Conservation (phyloP, 1,140 invertebrate species). For the Bradysia coprophila region DNA sequence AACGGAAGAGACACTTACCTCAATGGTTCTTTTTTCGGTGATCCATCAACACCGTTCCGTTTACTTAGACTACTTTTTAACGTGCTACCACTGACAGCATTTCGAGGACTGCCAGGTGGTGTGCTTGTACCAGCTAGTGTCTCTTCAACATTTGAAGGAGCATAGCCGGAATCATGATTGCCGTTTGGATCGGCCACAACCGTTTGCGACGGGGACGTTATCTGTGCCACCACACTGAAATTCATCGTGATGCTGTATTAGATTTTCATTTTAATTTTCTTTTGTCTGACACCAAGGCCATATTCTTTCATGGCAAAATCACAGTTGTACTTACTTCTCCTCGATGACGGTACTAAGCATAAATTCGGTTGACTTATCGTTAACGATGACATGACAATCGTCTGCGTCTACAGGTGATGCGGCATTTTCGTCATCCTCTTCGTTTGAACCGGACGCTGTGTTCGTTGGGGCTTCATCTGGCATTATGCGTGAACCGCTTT, state of each 20-base stretch:
- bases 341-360: constrained; percentile 68
- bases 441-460: constrained; percentile 76
- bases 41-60: constrained; percentile 14
- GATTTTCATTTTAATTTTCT: background rate
- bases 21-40: constrained; percentile 18
- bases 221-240: constrained; percentile 33
- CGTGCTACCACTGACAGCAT: constrained; percentile 15
- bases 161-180: constrained; percentile 65
- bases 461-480: constrained; percentile 62
- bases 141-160: constrained; percentile 42
- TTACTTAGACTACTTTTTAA: constrained; percentile 17
- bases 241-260: background rate
- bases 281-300: no score
- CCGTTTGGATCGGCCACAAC: constrained; percentile 44
- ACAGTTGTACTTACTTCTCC: constrained; percentile 36
- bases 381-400: constrained; percentile 68
- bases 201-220: constrained; percentile 26
- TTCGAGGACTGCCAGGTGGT: constrained; percentile 27
- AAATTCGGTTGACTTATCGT: constrained; percentile 77
- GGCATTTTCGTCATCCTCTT: constrained; percentile 60
- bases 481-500: constrained; percentile 32
- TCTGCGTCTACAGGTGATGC: constrained; percentile 31
- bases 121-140: constrained; percentile 19
- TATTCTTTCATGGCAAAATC: background rate
- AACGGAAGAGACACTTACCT: constrained; percentile 12